Evolutionary conservation across 2,888 invertebrate species (phyloP).

Genomic region (Panorpa germanica): DNA sequence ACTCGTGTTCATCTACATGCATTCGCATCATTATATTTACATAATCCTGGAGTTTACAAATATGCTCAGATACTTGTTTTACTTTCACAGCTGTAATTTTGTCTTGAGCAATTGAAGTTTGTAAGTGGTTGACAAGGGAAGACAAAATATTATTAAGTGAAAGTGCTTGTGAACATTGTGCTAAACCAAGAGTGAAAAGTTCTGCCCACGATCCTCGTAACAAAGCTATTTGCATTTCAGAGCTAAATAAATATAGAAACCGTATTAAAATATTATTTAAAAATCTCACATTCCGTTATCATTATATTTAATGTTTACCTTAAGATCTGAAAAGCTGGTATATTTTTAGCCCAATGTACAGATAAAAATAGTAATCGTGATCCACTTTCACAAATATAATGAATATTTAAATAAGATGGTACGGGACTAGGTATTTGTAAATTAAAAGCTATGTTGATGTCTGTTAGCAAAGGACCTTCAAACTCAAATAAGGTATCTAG

Average conservation of each 20-base stretch:
- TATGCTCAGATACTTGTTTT: constrained; percentile 56
- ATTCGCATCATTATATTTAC: constrained; percentile 52
- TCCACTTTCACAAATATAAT: constrained; percentile 90
- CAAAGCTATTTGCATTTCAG: constrained; percentile 65
- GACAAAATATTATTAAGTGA: constrained; percentile 66
- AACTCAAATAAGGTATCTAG: too few species aligned
- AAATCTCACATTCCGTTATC: neutral
- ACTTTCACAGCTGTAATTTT: constrained; percentile 61
- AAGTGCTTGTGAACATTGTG: constrained; percentile 65
- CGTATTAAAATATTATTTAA: neutral
- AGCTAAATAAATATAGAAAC: constrained; percentile 28
- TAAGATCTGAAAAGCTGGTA: constrained; percentile 64
- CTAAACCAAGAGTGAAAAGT: constrained; percentile 74
- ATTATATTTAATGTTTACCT: constrained; percentile 30
- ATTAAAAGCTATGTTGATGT: constrained; percentile 52
- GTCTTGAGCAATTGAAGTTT: constrained; percentile 31
- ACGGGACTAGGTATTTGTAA: constrained; percentile 60
- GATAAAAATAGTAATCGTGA: constrained; percentile 78
- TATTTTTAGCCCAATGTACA: constrained; percentile 76
- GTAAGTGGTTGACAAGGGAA: constrained; percentile 61
- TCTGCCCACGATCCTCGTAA: constrained; percentile 85
- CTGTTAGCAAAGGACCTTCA: constrained; percentile 44
- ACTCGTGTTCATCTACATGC: constrained; percentile 66
- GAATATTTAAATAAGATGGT: constrained; percentile 78
- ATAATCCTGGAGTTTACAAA: constrained; percentile 68